Conservation (phyloP, 1,140 invertebrate species). For the Chrysoperla carnea region DNA sequence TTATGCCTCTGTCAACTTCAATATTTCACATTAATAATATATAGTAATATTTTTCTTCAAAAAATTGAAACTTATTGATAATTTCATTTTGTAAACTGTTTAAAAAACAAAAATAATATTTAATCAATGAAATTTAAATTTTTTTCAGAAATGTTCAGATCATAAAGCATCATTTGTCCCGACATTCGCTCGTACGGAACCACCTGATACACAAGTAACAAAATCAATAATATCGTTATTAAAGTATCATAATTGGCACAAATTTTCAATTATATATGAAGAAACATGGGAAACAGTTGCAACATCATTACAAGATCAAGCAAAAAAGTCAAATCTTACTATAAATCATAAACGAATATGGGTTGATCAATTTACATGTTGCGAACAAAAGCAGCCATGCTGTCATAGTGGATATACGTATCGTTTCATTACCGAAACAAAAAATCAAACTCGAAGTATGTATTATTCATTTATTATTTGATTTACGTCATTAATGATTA, state of each 20-base stretch:
- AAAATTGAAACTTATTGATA: no score
- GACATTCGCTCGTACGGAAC: slow-evolving; percentile 88
- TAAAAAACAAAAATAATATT: no score
- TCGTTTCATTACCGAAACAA: slow-evolving; percentile 72
- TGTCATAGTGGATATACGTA: slow-evolving; percentile 64
- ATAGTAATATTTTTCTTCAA: no score
- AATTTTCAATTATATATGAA: slow-evolving; percentile 86
- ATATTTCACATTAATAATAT: no score
- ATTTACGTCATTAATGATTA: no score
- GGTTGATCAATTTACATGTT: slow-evolving; percentile 53
- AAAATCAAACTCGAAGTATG: slow-evolving; percentile 75
- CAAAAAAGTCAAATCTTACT: slow-evolving; percentile 44
- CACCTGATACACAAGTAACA: slow-evolving; percentile 82
- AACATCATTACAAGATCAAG: slow-evolving; percentile 50
- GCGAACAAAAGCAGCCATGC: slow-evolving; percentile 48
- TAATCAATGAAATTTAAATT: no score
- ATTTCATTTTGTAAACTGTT: no score
- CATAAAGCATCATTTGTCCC: slow-evolving; percentile 68
- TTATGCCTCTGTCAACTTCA: no score
- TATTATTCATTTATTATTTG: no score
- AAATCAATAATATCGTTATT: slow-evolving; percentile 84
- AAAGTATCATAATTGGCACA: slow-evolving; percentile 80
- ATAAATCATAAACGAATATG: slow-evolving; percentile 55
- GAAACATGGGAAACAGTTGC: slow-evolving; percentile 62
- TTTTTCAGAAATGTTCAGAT: slow-evolving; percentile 82